Conservation (phyloP, 2,113 vertebrate genomes). For the Nibea albiflora region DNA sequence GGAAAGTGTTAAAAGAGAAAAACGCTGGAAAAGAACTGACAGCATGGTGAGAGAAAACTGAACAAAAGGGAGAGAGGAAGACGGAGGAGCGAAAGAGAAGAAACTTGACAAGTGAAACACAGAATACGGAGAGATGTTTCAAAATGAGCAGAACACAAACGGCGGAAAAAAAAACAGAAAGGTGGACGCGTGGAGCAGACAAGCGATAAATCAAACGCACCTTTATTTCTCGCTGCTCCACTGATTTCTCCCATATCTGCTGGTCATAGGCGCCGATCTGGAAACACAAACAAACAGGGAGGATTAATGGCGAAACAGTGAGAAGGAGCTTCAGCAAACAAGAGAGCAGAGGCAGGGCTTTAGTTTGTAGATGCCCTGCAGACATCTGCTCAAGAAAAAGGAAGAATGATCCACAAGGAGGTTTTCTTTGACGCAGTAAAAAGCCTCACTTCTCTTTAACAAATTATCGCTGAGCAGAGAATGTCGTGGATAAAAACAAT, state of each 20-base stretch:
- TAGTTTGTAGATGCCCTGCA: not conserved
- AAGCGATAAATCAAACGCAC: constrained; percentile 74
- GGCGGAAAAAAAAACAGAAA: not conserved
- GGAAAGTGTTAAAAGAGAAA: constrained; percentile 65
- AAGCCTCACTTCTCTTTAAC: constrained; percentile 9
- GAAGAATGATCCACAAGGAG: not conserved
- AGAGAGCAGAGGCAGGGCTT: not conserved
- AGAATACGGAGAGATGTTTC: not conserved
- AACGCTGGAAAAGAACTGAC: constrained; percentile 57
- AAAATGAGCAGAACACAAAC: not conserved
- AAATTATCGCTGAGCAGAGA: not conserved
- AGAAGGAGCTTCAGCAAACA: not conserved
- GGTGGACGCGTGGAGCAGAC: not conserved
- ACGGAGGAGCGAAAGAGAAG: constrained; percentile 11
- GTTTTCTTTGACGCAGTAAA: not conserved
- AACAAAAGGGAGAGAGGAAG: not conserved
- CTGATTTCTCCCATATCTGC: constrained; percentile 99
- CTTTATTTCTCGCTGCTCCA: constrained; percentile 99
- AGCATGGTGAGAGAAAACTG: constrained; percentile 29
- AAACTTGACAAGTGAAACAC: not conserved
- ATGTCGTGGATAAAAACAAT: not conserved
- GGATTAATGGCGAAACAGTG: not conserved
- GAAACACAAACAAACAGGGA: constrained; percentile 38
- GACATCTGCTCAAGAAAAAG: not conserved
- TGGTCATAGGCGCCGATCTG: constrained; percentile 99